These are phyloP conservation scores for Turritopsis rubra DNA, from an alignment of 30 jellyfish, hydroid and myxozoan species.

Conservation along the genomic window DNA sequence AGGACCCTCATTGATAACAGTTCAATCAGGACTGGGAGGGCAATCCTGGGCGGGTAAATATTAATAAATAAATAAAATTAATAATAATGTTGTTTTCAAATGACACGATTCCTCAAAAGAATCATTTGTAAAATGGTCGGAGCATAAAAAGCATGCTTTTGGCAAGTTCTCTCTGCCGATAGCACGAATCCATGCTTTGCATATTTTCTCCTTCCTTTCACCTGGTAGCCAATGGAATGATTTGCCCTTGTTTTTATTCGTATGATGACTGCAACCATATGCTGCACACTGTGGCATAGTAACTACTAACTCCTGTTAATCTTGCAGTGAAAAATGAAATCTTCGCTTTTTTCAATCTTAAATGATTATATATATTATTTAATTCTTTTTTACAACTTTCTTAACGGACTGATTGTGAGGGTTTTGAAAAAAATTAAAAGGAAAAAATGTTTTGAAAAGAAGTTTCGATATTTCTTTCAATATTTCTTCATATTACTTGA, in stretches of 20 bases:
- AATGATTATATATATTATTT: not conserved
- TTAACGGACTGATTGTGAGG: not conserved
- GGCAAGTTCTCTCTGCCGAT: not conserved
- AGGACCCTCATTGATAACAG: too few species aligned
- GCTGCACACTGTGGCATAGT: conserved; percentile 9
- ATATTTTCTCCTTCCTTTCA: not conserved
- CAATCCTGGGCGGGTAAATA: too few species aligned
- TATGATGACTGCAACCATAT: not conserved
- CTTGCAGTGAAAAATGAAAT: not conserved
- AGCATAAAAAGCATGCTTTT: not conserved
- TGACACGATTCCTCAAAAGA: not conserved
- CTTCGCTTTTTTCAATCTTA: not conserved
- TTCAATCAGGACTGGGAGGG: too few species aligned
- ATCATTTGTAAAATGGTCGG: not conserved
- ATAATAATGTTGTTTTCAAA: not conserved
- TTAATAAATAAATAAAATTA: too few species aligned
- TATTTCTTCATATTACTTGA: not conserved
- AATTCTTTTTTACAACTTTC: not conserved
- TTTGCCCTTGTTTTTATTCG: not conserved
- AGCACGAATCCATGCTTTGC: not conserved
- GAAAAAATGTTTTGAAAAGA: not conserved
- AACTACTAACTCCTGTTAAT: not conserved
- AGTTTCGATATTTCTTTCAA: not conserved
- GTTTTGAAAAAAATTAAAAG: too few species aligned
- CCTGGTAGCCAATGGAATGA: not conserved